Evolutionary conservation across 2,113 vertebrate species (phyloP).

Genomic region (Chelonoidis abingdonii): DNA sequence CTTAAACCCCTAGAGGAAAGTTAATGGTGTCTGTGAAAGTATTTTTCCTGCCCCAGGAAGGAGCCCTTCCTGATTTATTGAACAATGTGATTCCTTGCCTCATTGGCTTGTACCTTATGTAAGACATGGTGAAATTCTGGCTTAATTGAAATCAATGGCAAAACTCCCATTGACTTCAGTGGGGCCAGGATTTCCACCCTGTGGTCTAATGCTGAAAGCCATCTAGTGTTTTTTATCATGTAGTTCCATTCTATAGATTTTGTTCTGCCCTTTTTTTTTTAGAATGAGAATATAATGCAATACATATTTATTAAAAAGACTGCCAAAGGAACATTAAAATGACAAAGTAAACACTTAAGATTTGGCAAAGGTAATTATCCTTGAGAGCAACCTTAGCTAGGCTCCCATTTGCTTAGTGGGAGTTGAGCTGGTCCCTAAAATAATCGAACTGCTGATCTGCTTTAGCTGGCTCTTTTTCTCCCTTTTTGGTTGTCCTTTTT

Average conservation of each 20-base stretch:
- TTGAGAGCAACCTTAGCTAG: neutral
- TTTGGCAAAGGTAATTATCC: neutral
- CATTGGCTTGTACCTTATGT: accelerated
- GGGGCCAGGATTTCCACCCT: neutral
- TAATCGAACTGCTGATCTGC: neutral
- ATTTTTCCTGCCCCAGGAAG: neutral
- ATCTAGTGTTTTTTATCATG: no score
- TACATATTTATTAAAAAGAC: neutral
- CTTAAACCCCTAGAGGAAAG: neutral
- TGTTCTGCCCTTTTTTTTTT: neutral
- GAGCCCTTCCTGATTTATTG: neutral
- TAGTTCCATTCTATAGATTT: neutral
- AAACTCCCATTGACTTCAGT: neutral
- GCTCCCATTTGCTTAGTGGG: neutral
- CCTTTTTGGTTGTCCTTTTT: neutral
- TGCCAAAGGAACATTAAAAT: neutral
- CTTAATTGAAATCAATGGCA: neutral
- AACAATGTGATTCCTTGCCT: accelerated
- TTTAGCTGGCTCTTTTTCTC: neutral
- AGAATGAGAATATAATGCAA: neutral
- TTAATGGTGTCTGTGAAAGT: neutral
- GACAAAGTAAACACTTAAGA: neutral
- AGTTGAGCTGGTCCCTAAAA: neutral
- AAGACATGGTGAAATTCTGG: neutral
- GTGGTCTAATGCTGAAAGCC: no score